These are phyloP conservation scores for Porites lutea DNA, from an alignment of 64 coral and sea anemone species.

Conservation along the genomic window DNA sequence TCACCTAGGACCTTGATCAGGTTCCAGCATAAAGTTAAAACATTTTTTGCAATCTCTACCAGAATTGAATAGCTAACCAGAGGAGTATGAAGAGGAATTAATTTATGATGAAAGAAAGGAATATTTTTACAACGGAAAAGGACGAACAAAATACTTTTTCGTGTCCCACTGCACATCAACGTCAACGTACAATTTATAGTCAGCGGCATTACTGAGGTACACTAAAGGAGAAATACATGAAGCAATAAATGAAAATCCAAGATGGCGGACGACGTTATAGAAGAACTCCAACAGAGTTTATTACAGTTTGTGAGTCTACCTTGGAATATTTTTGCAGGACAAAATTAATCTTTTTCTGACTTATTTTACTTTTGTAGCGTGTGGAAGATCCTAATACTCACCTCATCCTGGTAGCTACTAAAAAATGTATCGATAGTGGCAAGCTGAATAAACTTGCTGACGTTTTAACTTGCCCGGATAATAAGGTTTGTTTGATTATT, in stretches of 20 bases:
- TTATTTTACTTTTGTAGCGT: neutral
- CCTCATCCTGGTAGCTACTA: slow-evolving; percentile 28
- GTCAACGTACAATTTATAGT: no score
- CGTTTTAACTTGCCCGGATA: neutral
- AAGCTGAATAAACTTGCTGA: slow-evolving; percentile 20
- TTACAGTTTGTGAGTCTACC: slow-evolving; percentile 27
- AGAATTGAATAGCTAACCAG: no score
- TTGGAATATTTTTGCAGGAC: neutral
- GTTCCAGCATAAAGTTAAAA: no score
- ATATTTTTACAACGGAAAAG: no score
- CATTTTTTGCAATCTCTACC: no score
- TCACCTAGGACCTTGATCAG: no score
- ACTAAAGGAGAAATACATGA: neutral
- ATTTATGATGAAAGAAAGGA: no score
- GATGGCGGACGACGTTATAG: neutral
- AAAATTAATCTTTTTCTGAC: neutral
- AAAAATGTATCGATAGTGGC: slow-evolving; percentile 11
- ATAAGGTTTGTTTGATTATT: neutral
- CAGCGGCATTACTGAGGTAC: slow-evolving; percentile 10
- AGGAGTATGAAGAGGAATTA: no score
- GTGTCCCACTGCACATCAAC: no score
- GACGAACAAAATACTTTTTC: no score
- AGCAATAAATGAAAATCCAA: neutral
- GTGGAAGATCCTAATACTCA: slow-evolving; percentile 23
- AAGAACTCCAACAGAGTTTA: slow-evolving; percentile 25